Evolutionary conservation across 1,140 invertebrate species (phyloP).

Genomic region (Aphidius ervi): DNA sequence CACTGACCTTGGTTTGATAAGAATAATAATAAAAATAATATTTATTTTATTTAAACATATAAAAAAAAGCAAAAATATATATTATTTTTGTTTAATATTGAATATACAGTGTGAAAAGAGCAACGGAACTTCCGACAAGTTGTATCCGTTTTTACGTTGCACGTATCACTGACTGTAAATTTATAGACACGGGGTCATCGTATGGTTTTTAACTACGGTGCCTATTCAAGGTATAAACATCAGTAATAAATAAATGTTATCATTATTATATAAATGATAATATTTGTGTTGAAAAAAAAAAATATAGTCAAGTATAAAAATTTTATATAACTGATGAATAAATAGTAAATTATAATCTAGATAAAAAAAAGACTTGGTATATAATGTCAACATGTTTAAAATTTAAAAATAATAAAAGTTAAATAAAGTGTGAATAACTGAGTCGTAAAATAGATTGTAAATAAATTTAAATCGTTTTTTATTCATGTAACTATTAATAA

Average conservation of each 20-base stretch:
- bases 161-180: conserved; percentile 41
- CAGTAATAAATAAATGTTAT: conserved; percentile 31
- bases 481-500: too few species aligned
- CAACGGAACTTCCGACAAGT: conserved; percentile 45
- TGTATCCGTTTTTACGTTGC: conserved; percentile 46
- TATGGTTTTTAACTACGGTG: conserved; percentile 30
- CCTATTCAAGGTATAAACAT: conserved; percentile 36
- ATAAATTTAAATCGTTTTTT: too few species aligned
- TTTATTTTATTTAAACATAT: too few species aligned
- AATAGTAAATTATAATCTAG: conserved; percentile 7
- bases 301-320: background rate
- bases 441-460: too few species aligned
- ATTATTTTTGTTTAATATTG: too few species aligned
- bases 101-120: conserved; percentile 16
- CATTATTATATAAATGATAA: conserved; percentile 14
- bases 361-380: background rate
- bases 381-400: background rate
- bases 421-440: too few species aligned
- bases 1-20: too few species aligned
- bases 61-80: too few species aligned
- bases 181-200: conserved; percentile 42
- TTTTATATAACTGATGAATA: too few species aligned
- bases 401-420: too few species aligned
- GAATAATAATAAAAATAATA: too few species aligned
- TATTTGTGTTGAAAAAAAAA: background rate